A percentile compares a stretch with the other conserved stretches of the same genome.
Evolutionary conservation across 64 coral and sea anemone genomes (phyloP).

Genomic region (Porites australiensis): DNA sequence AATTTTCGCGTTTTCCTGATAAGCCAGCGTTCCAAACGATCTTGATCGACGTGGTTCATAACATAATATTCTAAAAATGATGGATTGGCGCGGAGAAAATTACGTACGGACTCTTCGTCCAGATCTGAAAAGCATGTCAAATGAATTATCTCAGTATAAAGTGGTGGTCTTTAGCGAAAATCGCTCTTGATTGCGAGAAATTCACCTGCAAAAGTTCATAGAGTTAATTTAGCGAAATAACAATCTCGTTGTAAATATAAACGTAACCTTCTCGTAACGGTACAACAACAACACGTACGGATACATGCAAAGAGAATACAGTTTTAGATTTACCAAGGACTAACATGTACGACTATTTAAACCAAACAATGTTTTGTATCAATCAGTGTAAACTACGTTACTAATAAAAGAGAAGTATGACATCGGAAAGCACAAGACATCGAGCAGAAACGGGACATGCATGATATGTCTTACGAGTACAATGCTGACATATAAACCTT

Average conservation of each 20-base stretch:
- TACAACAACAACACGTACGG: neutral
- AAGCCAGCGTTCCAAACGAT: conserved; percentile 94
- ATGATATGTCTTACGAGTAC: neutral
- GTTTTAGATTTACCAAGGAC: neutral
- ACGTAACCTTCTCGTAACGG: no score
- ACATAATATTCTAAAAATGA: conserved; percentile 97
- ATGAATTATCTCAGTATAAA: neutral
- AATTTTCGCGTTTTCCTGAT: conserved; percentile 93
- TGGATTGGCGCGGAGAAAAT: conserved; percentile 87
- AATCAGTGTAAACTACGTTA: neutral
- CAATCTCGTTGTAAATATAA: no score
- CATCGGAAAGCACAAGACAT: no score
- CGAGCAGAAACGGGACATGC: no score
- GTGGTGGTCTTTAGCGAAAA: neutral
- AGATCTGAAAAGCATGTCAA: conserved; percentile 26
- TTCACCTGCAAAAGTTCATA: no score
- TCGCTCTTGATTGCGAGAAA: neutral
- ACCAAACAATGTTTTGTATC: conserved; percentile 4
- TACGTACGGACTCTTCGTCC: conserved; percentile 78
- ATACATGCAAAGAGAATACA: neutral
- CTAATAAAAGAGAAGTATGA: neutral
- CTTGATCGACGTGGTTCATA: conserved; percentile 95
- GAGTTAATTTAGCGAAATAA: neutral
- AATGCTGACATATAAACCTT: neutral
- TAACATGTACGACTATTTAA: neutral